Evolutionary conservation across 1,140 invertebrate genomes (phyloP), one percentile per base, ranked within the genome.

Genomic region (Philopotamus ludificatus): DNA sequence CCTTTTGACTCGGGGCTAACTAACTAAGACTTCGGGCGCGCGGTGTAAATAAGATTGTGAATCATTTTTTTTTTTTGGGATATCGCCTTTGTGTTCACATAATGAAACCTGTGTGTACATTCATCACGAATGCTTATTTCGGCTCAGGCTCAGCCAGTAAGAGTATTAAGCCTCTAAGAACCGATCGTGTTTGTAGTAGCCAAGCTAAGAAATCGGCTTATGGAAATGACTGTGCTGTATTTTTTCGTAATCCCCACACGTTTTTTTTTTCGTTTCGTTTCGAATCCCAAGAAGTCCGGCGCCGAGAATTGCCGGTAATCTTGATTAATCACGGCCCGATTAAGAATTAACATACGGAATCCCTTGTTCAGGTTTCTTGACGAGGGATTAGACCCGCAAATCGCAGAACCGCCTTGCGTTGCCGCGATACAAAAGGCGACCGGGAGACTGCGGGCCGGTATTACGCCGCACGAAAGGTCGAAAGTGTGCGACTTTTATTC

Each of bases 311-410:
- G 22, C 53, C 22, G 39, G 60, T 70, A 70, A 70, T 70, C 68
- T 70, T 70, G 68, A 70, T 70, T 67, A 67, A 70, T 70, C 61
- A 70, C 65, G 62, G 68, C 55, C n/a, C 64, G 68, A 67, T 70
- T 64, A 67, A 64, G 68, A 70, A 70, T 70, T 70, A 70, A 70
- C 68, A 70, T 70, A 70, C 61, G 50, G 64, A 70, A 67, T 69
- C 67, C 65, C 63, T 50, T n/a, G 62, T 65, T 65, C 63, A 65
- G 63, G 55, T 65, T 55, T 53, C 60, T 22, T 57, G 45, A 53
- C 47, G 60, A 53, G 55, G 44, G 54, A 68, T 45, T 65, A 57
- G 47, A 60, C 47, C 47, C 57, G 57, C 57, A 60, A 60, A 60
- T 60, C 57, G 57, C 57, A 26, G 20, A 25, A 20, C 57, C 10